phyloP scores from a whole-genome alignment of 2,888 invertebrate genomes.

The Brachypalpus laphriformis region DNA sequence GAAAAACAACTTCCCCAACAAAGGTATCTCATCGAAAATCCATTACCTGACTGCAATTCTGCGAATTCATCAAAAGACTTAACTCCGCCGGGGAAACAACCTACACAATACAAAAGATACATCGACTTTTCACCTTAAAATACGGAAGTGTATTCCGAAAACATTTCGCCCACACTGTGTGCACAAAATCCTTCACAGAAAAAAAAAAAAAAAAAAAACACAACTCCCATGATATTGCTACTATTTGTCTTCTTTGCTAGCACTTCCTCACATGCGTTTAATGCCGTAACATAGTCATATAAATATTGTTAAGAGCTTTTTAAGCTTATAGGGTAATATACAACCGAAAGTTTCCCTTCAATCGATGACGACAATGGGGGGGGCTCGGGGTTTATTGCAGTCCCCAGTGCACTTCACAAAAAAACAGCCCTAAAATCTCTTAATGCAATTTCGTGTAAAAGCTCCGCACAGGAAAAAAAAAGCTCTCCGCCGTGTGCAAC shows the following conservation, averaged over 20 bases:
- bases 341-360: conserved; percentile 50
- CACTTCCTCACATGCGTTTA: conserved; percentile 71
- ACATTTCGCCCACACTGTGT: conserved; percentile 59
- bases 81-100: no score
- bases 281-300: conserved; percentile 34
- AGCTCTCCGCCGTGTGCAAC: conserved; percentile 50
- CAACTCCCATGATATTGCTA: conserved; percentile 53
- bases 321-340: conserved; percentile 20
- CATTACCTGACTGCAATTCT: not conserved
- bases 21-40: not conserved
- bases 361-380: conserved; percentile 74
- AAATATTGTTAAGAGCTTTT: conserved; percentile 5
- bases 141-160: conserved; percentile 14
- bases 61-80: not conserved
- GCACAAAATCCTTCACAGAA: not conserved
- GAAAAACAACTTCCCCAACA: not conserved
- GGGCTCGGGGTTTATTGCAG: conserved; percentile 37
- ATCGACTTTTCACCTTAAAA: not conserved
- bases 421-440: not conserved
- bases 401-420: conserved; percentile 14
- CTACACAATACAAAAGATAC: not conserved
- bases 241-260: conserved; percentile 41
- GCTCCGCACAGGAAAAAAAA: conserved; percentile 4
- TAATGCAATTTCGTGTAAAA: conserved; percentile 44
- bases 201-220: not conserved